Conservation (phyloP, 2,113 vertebrate genomes). For the Platysternon megacephalum region DNA sequence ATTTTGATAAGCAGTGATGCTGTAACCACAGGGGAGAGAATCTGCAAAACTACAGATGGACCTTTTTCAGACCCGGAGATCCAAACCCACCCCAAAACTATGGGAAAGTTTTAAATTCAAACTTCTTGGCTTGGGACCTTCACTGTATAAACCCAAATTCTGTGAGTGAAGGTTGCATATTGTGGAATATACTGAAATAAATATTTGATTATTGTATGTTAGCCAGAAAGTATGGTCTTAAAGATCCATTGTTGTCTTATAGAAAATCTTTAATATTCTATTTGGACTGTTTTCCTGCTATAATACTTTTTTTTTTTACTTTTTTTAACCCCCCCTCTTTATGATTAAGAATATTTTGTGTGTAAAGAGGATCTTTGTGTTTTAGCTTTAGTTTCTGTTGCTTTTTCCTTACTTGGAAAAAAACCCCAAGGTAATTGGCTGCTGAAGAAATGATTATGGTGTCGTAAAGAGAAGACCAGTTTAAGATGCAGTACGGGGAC, state of each 20-base stretch:
- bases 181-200: background rate
- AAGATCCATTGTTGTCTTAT: background rate
- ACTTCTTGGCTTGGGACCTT: background rate
- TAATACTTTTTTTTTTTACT: background rate
- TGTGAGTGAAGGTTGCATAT: background rate
- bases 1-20: background rate
- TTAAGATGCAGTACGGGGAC: background rate
- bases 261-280: background rate
- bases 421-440: background rate
- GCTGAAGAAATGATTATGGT: background rate
- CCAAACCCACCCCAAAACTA: background rate
- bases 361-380: background rate
- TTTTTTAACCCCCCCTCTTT: background rate
- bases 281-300: background rate
- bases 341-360: background rate
- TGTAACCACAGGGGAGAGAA: background rate
- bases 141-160: background rate
- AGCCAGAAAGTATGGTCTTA: background rate
- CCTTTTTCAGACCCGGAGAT: background rate
- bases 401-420: background rate
- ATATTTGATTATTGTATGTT: background rate
- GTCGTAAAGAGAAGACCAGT: background rate
- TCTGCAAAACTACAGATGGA: background rate
- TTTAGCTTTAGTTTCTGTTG: background rate
- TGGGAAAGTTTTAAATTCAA: background rate